Percentiles rank a stretch among this genome's conserved stretches.
These are phyloP conservation scores for Peucedramus taeniatus DNA, from an alignment of 2,113 vertebrate genomes.

Conservation along the genomic window DNA sequence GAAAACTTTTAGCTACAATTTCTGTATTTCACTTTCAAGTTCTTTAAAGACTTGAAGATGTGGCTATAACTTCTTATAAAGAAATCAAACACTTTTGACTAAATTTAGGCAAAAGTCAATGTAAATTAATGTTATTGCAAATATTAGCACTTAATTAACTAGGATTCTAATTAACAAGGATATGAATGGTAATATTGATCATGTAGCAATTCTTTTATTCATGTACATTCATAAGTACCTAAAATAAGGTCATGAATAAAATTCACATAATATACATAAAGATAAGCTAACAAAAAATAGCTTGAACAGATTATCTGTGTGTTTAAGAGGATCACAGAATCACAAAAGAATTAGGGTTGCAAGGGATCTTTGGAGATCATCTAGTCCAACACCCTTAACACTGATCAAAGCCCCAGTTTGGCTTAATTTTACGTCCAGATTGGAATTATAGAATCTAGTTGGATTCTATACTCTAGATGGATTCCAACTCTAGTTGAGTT, in stretches of 20 bases:
- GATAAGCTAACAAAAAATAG: neutral
- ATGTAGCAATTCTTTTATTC: neutral
- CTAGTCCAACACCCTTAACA: neutral
- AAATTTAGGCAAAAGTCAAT: neutral
- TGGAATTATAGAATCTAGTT: neutral
- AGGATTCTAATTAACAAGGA: neutral
- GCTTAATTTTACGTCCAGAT: neutral
- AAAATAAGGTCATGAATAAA: neutral
- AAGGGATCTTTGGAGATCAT: neutral
- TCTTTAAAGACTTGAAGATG: neutral
- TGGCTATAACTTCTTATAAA: neutral
- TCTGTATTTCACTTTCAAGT: neutral
- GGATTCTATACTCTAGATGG: too few relatives aligned
- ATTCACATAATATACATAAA: neutral
- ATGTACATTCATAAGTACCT: neutral
- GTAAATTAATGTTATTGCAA: neutral
- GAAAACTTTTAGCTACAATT: neutral
- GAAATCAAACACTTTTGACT: neutral
- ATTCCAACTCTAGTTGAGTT: too few relatives aligned
- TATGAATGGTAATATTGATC: neutral
- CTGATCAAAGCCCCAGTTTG: neutral
- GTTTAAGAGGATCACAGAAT: neutral
- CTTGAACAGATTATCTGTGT: neutral
- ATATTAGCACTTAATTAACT: neutral
- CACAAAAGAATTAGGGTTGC: neutral